A percentile compares a stretch with the other conserved stretches of the same genome.
phyloP scores from a whole-genome alignment of 2,888 invertebrate species.

The Acrocera orbiculus region DNA sequence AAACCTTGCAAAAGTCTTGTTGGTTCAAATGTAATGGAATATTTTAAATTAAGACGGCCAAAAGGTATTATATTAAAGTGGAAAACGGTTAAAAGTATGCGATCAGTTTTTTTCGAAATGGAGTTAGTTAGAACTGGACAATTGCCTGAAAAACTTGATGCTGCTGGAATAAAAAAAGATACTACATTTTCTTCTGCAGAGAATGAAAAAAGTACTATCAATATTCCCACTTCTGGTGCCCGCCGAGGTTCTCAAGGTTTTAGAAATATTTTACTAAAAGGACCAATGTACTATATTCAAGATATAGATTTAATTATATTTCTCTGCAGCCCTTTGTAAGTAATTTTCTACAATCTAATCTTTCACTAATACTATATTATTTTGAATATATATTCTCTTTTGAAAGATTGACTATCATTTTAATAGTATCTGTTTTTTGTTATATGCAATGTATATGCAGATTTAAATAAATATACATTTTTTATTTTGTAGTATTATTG shows the following conservation, averaged over 20 bases:
- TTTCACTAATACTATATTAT: no score
- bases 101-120: slow-evolving; percentile 70
- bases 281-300: slow-evolving; percentile 67
- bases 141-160: slow-evolving; percentile 16
- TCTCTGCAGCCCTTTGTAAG: slow-evolving; percentile 75
- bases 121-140: slow-evolving; percentile 48
- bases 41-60: slow-evolving; percentile 63
- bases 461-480: no score
- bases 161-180: background rate
- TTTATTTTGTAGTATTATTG: no score
- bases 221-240: slow-evolving; percentile 22
- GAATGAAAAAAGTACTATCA: slow-evolving; percentile 9
- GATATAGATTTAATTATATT: slow-evolving; percentile 70
- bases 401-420: no score
- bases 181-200: slow-evolving; percentile 16
- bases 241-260: slow-evolving; percentile 47
- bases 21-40: slow-evolving; percentile 47
- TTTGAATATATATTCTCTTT: no score
- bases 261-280: slow-evolving; percentile 59
- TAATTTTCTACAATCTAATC: no score
- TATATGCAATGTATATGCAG: no score
- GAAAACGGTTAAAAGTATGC: slow-evolving; percentile 66
- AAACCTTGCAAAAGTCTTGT: slow-evolving; percentile 35
- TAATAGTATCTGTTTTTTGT: no score
- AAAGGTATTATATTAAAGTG: slow-evolving; percentile 66